phyloP scores from a whole-genome alignment of 2,113 vertebrate genomes.

The Chunga burmeisteri region DNA sequence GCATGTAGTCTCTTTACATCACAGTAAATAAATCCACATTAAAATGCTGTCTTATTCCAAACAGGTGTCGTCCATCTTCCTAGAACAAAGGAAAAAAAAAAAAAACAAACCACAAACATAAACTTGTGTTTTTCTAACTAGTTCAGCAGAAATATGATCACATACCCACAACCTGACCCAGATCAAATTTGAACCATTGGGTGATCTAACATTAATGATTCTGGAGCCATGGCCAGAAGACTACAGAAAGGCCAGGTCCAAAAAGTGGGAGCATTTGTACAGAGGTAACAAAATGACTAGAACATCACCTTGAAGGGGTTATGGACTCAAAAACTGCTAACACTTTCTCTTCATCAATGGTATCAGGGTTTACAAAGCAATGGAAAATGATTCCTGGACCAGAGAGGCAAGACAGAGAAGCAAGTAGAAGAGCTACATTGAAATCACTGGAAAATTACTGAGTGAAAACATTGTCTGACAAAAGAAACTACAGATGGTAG shows the following conservation, averaged over 20 bases:
- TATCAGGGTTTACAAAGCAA: neutral
- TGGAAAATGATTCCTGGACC: neutral
- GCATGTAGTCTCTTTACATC: neutral
- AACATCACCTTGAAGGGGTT: neutral
- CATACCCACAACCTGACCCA: neutral
- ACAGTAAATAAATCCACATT: conserved; percentile 40
- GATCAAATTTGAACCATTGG: neutral
- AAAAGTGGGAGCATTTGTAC: neutral
- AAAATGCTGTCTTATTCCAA: conserved; percentile 1
- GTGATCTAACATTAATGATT: neutral
- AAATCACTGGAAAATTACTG: conserved; percentile 57
- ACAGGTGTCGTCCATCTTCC: neutral
- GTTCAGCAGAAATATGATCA: conserved; percentile 7
- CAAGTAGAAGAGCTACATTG: conserved; percentile 4
- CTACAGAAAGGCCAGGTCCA: neutral
- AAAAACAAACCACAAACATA: accelerated
- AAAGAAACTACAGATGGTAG: conserved; percentile 10
- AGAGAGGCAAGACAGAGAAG: neutral
- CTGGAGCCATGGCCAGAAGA: neutral
- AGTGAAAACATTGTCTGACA: conserved; percentile 31
- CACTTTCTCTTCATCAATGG: neutral
- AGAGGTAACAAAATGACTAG: neutral
- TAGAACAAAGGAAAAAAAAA: neutral
- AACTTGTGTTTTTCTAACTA: neutral
- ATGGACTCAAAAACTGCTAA: neutral